phyloP scores from a whole-genome alignment of 2,888 invertebrate genomes.

The Protonemura montana region DNA sequence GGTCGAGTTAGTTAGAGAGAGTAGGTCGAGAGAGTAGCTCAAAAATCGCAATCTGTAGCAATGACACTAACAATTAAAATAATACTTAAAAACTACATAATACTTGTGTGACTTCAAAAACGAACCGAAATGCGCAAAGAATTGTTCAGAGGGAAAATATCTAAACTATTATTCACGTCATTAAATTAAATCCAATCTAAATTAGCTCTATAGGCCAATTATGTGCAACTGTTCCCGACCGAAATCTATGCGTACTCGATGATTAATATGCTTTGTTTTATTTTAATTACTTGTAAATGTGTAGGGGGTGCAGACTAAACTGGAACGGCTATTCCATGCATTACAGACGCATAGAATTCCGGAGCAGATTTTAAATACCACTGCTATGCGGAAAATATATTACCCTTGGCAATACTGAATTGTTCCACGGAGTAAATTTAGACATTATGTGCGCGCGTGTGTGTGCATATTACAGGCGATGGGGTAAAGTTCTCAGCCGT shows the following conservation, averaged over 20 bases:
- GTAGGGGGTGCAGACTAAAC: not conserved
- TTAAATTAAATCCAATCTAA: not conserved
- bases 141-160: not conserved
- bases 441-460: not conserved
- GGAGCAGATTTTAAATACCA: not conserved
- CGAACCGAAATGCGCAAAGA: no score
- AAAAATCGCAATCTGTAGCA: no score
- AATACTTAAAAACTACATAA: no score
- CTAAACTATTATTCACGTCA: not conserved
- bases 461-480: not conserved
- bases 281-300: slow-evolving; percentile 23
- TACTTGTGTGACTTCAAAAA: no score
- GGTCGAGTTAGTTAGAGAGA: no score
- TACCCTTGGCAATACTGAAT: not conserved
- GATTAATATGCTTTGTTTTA: slow-evolving; percentile 22
- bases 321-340: not conserved
- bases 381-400: not conserved
- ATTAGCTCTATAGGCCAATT: not conserved
- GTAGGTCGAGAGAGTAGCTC: no score
- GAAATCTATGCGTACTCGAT: not conserved
- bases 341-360: not conserved
- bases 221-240: slow-evolving; percentile 24
- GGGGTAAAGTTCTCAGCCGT: not conserved
- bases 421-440: not conserved
- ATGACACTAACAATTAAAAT: no score